These are phyloP conservation scores for Baryphthengus martii DNA, from an alignment of 2,113 vertebrate species.

Conservation along the genomic window DNA sequence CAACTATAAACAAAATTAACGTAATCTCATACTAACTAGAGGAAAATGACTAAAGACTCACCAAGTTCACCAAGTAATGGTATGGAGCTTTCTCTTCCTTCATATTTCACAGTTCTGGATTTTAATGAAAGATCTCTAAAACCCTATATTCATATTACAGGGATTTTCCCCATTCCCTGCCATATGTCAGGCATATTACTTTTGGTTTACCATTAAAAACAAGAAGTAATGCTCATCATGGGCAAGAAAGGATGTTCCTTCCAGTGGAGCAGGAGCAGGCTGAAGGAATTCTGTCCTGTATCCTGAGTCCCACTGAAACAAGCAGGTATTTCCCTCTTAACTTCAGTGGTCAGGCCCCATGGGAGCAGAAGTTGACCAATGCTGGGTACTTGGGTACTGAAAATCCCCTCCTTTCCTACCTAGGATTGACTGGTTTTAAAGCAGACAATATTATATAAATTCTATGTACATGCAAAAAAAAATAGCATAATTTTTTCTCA, in stretches of 20 bases:
- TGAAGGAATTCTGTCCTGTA: background rate
- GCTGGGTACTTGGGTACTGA: background rate
- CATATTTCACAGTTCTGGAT: background rate
- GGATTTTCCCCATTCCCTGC: background rate
- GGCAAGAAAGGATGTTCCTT: background rate
- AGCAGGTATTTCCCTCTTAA: background rate
- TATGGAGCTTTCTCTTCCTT: accelerated
- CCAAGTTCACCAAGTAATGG: background rate
- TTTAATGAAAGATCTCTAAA: background rate
- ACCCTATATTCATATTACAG: background rate
- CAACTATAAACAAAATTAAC: background rate
- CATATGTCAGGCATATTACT: background rate
- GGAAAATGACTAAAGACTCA: background rate
- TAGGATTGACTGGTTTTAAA: background rate
- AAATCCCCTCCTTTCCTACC: background rate
- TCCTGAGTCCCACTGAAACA: background rate
- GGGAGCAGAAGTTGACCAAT: background rate
- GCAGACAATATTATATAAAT: background rate
- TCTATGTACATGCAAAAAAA: background rate
- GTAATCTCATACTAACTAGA: background rate
- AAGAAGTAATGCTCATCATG: background rate
- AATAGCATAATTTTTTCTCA: background rate
- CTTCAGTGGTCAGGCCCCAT: background rate
- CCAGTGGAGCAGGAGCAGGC: background rate
- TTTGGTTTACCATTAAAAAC: background rate